A percentile compares a stretch with the other conserved stretches of the same genome.
phyloP scores from a whole-genome alignment of 2,888 invertebrate genomes.

The Clusia tigrina region DNA sequence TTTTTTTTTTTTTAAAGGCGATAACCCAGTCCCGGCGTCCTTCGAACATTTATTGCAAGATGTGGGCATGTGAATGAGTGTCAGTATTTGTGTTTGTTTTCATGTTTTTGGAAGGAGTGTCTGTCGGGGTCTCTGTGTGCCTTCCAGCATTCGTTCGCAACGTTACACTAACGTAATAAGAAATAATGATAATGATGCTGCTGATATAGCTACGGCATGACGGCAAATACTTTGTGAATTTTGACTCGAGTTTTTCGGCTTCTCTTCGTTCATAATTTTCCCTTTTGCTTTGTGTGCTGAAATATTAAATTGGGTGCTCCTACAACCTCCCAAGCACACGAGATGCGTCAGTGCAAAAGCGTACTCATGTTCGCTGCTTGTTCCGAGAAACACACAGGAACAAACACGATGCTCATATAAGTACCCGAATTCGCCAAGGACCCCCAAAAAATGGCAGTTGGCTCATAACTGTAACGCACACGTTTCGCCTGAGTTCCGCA shows the following conservation, averaged over 20 bases:
- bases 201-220: no score
- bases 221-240: slow-evolving; percentile 32
- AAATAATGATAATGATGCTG: slow-evolving; percentile 33
- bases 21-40: no score
- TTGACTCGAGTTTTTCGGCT: neutral
- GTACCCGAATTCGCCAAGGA: neutral
- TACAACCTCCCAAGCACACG: no score
- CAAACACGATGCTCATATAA: neutral
- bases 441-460: neutral
- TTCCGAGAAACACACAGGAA: no score
- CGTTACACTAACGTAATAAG: slow-evolving; percentile 32
- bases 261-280: neutral
- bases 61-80: neutral
- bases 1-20: no score
- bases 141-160: slow-evolving; percentile 14
- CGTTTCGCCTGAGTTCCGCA: neutral
- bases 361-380: neutral
- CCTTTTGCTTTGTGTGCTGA: neutral
- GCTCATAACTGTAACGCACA: neutral
- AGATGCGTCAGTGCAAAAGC: no score
- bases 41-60: no score
- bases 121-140: neutral
- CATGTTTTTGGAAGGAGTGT: no score
- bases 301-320: no score
- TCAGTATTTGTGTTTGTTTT: neutral